These are phyloP conservation scores for Corticium candelabrum DNA, from an alignment of 37 sponge, comb jelly and placozoan genomes.

Conservation along the genomic window DNA sequence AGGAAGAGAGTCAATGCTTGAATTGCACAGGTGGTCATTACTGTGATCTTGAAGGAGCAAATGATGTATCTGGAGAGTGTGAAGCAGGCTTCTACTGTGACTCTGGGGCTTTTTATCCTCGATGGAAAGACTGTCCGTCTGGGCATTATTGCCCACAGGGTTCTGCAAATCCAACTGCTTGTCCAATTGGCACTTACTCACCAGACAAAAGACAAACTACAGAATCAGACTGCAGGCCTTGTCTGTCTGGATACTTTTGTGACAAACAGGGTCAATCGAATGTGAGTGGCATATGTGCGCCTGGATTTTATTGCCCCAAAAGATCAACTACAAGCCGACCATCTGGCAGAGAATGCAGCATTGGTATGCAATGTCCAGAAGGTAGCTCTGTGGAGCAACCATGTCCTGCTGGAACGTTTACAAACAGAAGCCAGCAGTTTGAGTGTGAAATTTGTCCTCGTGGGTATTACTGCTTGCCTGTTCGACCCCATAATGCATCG, in stretches of 20 bases:
- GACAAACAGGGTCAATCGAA: not conserved
- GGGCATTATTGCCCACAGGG: conserved; percentile 17
- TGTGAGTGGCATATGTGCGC: conserved; percentile 15
- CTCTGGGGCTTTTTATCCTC: not conserved
- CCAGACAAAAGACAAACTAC: not conserved
- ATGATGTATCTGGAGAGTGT: conserved; percentile 8
- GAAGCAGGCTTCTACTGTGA: conserved; percentile 26
- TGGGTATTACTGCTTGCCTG: conserved; percentile 19
- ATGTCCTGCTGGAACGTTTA: conserved; percentile 18
- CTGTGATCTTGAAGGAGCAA: not conserved
- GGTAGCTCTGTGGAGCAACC: not conserved
- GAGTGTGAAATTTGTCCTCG: conserved; percentile 2
- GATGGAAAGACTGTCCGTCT: conserved; percentile 2
- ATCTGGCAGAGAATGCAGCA: not conserved
- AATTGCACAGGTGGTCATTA: conserved; percentile 21
- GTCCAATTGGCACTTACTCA: not conserved
- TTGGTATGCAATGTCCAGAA: conserved; percentile 2
- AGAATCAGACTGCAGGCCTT: not conserved
- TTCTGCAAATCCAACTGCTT: conserved; percentile 6
- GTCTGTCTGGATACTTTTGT: not conserved
- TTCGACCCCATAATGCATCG: not conserved
- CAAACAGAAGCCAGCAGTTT: not conserved
- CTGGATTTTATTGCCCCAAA: conserved; percentile 16
- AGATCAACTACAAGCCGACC: conserved; percentile 7
- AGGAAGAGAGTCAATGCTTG: not conserved